Base-by-base conservation (phyloP, 2,888 invertebrate genomes). In the Hyposoter dolosus region DNA sequence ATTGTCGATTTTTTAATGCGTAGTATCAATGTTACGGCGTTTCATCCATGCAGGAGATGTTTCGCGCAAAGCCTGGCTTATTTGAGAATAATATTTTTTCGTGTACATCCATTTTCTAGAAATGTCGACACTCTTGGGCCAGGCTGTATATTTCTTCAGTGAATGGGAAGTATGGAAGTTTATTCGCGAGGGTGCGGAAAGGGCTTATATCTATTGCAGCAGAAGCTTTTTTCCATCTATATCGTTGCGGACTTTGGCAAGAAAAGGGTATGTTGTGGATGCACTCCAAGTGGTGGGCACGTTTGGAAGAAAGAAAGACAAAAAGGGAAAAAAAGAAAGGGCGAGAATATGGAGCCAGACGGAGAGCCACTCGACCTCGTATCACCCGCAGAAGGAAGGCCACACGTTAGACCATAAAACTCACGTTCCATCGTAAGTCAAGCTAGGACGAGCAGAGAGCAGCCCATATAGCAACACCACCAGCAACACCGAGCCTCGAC, bases 341-440 rank as follows among this genome's bases (percentile, higher is more conserved):
- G 47, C 45, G 72, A 68, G 66, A 72, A 71, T 50, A 40, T 63
- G 63, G 66, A 66, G 40, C 75, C 71, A 75, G 78, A 45, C 75
- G 60, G 47, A 32, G 83, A 32, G 83, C 80, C 86, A 83, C 86
- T 86, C 86, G 86, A 86, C 83, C 83, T 83, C 83, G 68, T 65
- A 81, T 86, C 86, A 78, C 32, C 53, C 66, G 74, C 68, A 72
- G 40, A 81, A 80, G 50, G 56, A n/a, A 66, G 53, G 56, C 68
- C 81, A 23, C 80, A 81, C 86, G 80, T 86, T 83, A 69, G 77
- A 81, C 83, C 83, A 83, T 86, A 86, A 86, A 86, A 86, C 83
- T 86, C 86, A 86, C 86, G 86, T 86, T 86, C 32, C 69, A 74
- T 86, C 83, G 86, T 83, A 86, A 86, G 86, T 86, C 86, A 83